Base-by-base conservation (phyloP, 2,888 invertebrate species). In the Trichogramma dendrolimi region DNA sequence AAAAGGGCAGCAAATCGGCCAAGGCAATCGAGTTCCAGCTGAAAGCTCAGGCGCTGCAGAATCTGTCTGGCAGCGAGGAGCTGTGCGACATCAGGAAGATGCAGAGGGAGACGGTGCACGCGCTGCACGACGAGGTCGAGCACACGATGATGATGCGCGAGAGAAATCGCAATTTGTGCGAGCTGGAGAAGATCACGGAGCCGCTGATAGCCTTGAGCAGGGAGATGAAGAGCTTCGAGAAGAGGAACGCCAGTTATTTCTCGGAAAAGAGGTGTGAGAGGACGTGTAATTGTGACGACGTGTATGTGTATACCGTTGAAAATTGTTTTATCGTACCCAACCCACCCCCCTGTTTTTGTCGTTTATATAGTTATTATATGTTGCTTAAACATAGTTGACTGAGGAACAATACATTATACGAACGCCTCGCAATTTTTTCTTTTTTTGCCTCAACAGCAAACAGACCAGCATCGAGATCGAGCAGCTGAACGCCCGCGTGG, bases 391-490 rank as follows among this genome's bases (percentile, higher is more conserved):
- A n/a, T n/a, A n/a, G n/a, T n/a, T 2, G 2, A 46, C 46, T 46
- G 8, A 10, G 1, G 3, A 46, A 10, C 46, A 2, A 46, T 10
- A 10, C 46, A 46, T 46, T 44, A 27, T 44, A 11, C 39, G 43
- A 43, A 4, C 55, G 39, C n/a, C n/a, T 46, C 46, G 46, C 1
- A 46, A 10, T 46, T 10, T 14, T n/a, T 11, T 46, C n/a, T 39
- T 10, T 56, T 5, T 44, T 46, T 42, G 47, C 3, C n/a, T 41
- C 52, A 10, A 52, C 81, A 96, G 96, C 84, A 96, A 96, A 84
- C 94, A 94, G 85, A 93, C 95, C 80, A 92, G 94, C 85, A 94
- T 96, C 81, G 96, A 97, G 85, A 95, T 97, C 80, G 96, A 96
- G 83, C 94, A 95, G 82, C 84, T 96, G 82, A 94, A 85, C 80